Evolutionary conservation across 2,888 invertebrate genomes (phyloP).

Genomic region (Sicus ferrugineus): DNA sequence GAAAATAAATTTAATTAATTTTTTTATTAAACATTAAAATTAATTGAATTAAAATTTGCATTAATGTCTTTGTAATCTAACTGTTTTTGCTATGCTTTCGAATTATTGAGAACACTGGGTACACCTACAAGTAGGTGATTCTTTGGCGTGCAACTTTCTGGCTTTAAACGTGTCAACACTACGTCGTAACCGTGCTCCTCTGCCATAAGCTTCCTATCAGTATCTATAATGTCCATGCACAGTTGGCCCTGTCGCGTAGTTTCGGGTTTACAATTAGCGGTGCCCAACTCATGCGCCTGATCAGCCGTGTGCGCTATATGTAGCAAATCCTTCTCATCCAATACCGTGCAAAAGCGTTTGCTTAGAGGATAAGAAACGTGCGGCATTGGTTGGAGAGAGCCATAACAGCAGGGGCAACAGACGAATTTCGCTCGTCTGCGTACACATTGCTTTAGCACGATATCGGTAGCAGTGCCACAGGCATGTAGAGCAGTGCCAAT

Average conservation of each 20-base stretch:
- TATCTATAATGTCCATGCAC: constrained; percentile 90
- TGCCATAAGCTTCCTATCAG: constrained; percentile 80
- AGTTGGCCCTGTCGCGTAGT: constrained; percentile 75
- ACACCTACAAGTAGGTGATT: constrained; percentile 67
- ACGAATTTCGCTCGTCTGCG: constrained; percentile 81
- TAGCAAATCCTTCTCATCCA: constrained; percentile 72
- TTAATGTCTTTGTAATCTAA: background rate
- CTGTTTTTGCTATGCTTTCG: no score
- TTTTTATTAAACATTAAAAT: background rate
- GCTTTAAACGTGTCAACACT: constrained; percentile 77
- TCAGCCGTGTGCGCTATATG: constrained; percentile 88
- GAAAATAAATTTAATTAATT: no score
- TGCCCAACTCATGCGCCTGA: constrained; percentile 78
- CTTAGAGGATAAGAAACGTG: constrained; percentile 86
- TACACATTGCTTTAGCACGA: constrained; percentile 86
- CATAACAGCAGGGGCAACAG: constrained; percentile 94
- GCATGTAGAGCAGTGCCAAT: constrained; percentile 91
- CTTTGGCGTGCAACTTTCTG: constrained; percentile 87
- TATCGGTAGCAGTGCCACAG: constrained; percentile 93
- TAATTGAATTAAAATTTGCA: background rate
- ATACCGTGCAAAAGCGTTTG: constrained; percentile 66
- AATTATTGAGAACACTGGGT: background rate
- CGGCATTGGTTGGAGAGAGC: constrained; percentile 81
- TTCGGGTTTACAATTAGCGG: constrained; percentile 59
- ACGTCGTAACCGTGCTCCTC: constrained; percentile 80